Conservation (phyloP, 1,140 invertebrate species). For the Ganaspis sp. region DNA sequence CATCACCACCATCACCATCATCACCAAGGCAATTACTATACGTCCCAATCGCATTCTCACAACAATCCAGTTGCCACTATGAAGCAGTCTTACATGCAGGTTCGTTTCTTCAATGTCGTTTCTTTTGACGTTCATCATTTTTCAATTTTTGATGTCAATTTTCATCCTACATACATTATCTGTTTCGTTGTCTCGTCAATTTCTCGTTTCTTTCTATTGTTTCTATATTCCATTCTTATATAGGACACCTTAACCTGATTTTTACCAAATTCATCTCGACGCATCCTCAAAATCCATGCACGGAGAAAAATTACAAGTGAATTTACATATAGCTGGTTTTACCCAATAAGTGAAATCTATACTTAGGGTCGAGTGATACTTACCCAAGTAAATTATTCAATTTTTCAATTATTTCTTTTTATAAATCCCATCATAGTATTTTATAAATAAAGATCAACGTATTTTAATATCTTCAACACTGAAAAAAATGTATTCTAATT, state of each 20-base stretch:
- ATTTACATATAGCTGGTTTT: too few relatives aligned
- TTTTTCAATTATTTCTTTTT: too few relatives aligned
- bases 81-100: conserved; percentile 76
- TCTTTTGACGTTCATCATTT: not conserved
- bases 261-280: too few relatives aligned
- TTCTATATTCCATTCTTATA: not conserved
- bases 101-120: conserved; percentile 62
- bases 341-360: too few relatives aligned
- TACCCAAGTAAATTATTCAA: too few relatives aligned
- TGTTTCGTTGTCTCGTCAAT: conserved; percentile 5
- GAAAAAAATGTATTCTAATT: too few relatives aligned
- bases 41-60: conserved; percentile 72
- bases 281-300: too few relatives aligned
- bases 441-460: too few relatives aligned
- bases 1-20: conserved; percentile 70
- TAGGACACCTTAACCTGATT: not conserved
- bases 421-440: too few relatives aligned
- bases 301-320: too few relatives aligned
- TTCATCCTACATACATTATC: not conserved
- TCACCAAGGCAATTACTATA: conserved; percentile 72
- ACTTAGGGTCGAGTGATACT: too few relatives aligned
- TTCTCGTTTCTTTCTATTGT: not conserved
- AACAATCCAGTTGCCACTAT: conserved; percentile 74
- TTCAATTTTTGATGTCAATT: not conserved
- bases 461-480: too few relatives aligned